Percentiles rank a stretch among this genome's conserved stretches.
Evolutionary conservation across 2,888 invertebrate genomes (phyloP).

Genomic region (Saturnia pavonia): DNA sequence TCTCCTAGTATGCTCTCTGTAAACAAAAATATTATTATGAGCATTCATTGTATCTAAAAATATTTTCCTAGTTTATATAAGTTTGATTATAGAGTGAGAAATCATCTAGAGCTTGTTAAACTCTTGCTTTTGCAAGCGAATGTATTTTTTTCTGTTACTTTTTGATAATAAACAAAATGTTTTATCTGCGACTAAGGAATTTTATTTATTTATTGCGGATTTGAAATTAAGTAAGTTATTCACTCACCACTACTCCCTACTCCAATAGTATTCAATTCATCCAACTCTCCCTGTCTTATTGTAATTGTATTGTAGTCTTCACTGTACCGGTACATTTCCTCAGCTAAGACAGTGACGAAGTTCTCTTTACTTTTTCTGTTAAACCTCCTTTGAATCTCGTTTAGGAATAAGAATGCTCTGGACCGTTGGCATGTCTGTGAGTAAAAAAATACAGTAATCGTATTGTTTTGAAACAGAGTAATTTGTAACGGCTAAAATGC

Average conservation of each 20-base stretch:
- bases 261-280: constrained; percentile 95
- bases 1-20: constrained; percentile 69
- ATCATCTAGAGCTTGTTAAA: not conserved
- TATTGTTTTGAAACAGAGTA: not conserved
- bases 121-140: not conserved
- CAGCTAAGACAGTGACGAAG: constrained; percentile 88
- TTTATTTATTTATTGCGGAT: not conserved
- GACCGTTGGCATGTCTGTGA: constrained; percentile 94
- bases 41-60: not conserved
- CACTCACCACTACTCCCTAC: constrained; percentile 94
- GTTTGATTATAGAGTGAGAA: not conserved
- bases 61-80: not conserved
- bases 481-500: not conserved
- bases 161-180: too few species aligned
- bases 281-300: constrained; percentile 92
- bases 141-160: not conserved
- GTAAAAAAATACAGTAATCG: not conserved
- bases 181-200: not conserved
- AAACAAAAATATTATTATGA: constrained; percentile 32
- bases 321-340: constrained; percentile 94
- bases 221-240: not conserved
- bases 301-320: constrained; percentile 92
- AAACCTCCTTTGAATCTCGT: constrained; percentile 93
- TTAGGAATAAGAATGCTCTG: constrained; percentile 93
- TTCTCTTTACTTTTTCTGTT: constrained; percentile 91